Conservation (phyloP, 2,888 invertebrate genomes). For the Steinernema hermaphroditum region DNA sequence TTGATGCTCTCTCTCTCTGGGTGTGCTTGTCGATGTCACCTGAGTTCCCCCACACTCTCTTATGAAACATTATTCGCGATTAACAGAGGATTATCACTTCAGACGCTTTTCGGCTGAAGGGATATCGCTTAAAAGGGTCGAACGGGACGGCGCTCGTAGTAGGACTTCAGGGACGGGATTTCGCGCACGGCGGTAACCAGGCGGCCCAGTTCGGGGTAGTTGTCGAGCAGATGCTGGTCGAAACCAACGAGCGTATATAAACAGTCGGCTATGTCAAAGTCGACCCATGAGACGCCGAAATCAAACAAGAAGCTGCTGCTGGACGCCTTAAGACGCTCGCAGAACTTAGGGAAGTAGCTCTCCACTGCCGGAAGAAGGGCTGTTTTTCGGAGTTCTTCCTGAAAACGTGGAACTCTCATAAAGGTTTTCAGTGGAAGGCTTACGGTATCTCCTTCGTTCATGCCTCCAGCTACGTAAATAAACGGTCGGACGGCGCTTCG, state of each 20-base stretch:
- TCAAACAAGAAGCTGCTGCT: constrained; percentile 32
- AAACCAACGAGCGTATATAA: constrained; percentile 11
- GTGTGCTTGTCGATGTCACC: no score
- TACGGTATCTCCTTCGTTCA: constrained; percentile 36
- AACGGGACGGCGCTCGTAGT: neutral
- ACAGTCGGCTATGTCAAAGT: constrained; percentile 38
- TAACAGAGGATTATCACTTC: no score
- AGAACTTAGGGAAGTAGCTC: constrained; percentile 37
- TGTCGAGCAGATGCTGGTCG: constrained; percentile 1
- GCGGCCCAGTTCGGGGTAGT: constrained; percentile 12
- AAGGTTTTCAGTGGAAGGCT: no score
- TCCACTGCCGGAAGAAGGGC: constrained; percentile 34
- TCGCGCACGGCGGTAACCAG: neutral
- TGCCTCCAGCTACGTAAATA: constrained; percentile 29
- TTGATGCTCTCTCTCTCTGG: no score
- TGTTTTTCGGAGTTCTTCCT: constrained; percentile 32
- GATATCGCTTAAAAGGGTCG: neutral
- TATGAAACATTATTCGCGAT: no score
- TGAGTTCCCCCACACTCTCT: no score
- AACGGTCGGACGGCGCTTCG: constrained; percentile 28
- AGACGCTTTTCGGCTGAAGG: no score
- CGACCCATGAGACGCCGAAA: constrained; percentile 35
- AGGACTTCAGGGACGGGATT: neutral
- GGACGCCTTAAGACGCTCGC: constrained; percentile 32
- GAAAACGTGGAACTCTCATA: no score